These are phyloP conservation scores for Chelonia mydas DNA, from an alignment of 2,797 vertebrate species.

Conservation along the genomic window DNA sequence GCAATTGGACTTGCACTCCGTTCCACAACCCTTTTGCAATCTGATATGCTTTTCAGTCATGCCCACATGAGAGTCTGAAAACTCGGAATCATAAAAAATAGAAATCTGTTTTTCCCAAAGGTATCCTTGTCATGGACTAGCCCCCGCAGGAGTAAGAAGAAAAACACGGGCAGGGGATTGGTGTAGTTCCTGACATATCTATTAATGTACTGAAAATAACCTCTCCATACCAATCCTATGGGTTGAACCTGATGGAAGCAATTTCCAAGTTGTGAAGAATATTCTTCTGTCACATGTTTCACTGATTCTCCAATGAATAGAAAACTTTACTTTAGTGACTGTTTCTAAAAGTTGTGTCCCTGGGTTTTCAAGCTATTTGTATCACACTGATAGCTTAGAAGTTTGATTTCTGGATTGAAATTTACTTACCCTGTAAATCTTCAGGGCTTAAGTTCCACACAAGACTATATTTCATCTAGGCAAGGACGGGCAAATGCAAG, in stretches of 20 bases:
- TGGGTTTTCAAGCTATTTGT: not conserved
- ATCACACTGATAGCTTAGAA: not conserved
- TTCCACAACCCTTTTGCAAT: not conserved
- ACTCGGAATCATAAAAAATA: not conserved
- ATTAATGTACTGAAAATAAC: not conserved
- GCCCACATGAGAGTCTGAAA: not conserved
- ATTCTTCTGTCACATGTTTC: not conserved
- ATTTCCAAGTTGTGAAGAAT: constrained; percentile 17
- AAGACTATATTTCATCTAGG: not conserved
- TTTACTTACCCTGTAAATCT: constrained; percentile 30
- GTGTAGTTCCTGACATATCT: not conserved
- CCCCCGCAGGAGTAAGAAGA: not conserved
- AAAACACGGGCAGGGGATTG: not conserved
- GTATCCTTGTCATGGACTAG: not conserved
- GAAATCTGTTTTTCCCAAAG: not conserved
- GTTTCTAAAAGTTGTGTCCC: not conserved
- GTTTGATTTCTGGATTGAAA: constrained; percentile 31
- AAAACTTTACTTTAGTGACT: not conserved
- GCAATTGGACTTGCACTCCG: not conserved
- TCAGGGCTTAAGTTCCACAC: not conserved
- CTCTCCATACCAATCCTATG: constrained; percentile 34
- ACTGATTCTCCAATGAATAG: constrained; percentile 29
- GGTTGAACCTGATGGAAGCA: constrained; percentile 22
- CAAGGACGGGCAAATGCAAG: not conserved
- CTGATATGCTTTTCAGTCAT: not conserved